These are phyloP conservation scores for Columba livia DNA, from an alignment of 2,113 vertebrate genomes.

Conservation along the genomic window DNA sequence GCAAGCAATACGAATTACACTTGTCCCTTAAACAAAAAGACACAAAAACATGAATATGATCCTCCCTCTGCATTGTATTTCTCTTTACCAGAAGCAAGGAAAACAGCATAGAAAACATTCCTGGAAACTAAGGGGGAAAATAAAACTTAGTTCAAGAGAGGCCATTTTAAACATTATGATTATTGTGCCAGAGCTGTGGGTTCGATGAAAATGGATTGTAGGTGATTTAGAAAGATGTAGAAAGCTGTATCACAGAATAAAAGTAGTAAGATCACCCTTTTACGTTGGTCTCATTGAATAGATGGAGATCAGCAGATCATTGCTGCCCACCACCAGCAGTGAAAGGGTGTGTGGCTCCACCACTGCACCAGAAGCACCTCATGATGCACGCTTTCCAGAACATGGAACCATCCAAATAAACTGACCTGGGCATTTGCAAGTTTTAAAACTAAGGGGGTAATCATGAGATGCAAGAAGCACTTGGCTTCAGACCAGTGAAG, in stretches of 20 bases:
- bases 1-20: not conserved
- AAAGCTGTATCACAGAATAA: not conserved
- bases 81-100: not conserved
- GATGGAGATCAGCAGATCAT: not conserved
- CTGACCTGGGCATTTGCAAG: not conserved
- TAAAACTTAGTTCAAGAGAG: not conserved
- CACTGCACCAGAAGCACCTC: not conserved
- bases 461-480: not conserved
- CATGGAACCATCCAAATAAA: not conserved
- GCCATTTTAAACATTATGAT: not conserved
- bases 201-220: not conserved
- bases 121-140: slow-evolving; percentile 9
- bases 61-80: not conserved
- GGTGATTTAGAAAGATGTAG: not conserved
- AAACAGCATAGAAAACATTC: not conserved
- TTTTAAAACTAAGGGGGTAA: not conserved
- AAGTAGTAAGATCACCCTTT: not conserved
- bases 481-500: not conserved
- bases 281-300: not conserved
- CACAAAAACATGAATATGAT: slow-evolving; percentile 20
- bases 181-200: not conserved
- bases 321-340: not conserved
- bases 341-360: not conserved
- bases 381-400: not conserved
- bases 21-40: not conserved